Evolutionary conservation across 2,888 invertebrate species (phyloP).

Genomic region (Portevinia maculata): DNA sequence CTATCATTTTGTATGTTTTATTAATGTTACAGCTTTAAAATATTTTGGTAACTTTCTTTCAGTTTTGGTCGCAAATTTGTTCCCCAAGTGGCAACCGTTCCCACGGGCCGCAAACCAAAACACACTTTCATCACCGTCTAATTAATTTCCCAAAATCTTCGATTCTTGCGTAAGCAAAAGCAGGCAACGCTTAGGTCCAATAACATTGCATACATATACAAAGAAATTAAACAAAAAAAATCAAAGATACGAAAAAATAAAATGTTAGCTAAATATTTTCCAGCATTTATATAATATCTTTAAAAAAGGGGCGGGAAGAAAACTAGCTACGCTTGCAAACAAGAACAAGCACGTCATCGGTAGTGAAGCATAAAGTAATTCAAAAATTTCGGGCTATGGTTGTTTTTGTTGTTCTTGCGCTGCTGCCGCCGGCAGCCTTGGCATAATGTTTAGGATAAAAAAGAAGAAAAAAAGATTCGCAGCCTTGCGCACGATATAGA

Average conservation of each 20-base stretch:
- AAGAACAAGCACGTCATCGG: conserved; percentile 64
- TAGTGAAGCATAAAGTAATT: conserved; percentile 29
- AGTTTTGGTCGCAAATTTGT: too few species aligned
- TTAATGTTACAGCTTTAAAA: too few species aligned
- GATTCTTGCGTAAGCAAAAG: conserved; percentile 14
- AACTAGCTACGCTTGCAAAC: conserved; percentile 27
- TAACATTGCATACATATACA: too few species aligned
- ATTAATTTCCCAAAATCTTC: not conserved
- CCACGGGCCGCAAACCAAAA: too few species aligned
- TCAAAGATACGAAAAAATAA: not conserved
- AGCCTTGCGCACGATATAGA: conserved; percentile 56
- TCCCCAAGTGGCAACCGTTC: too few species aligned
- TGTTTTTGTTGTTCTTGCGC: conserved; percentile 48
- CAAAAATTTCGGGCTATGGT: not conserved
- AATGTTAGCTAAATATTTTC: not conserved
- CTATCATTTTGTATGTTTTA: too few species aligned
- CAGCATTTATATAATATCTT: conserved; percentile 38
- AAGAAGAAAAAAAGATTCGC: not conserved
- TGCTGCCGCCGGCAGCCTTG: conserved; percentile 64
- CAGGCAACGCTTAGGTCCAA: too few species aligned
- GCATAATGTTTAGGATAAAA: conserved; percentile 58
- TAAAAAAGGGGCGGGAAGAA: conserved; percentile 62
- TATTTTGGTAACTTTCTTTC: too few species aligned
- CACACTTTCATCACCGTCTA: too few species aligned
- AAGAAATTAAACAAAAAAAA: not conserved